These are phyloP conservation scores for Temnothorax nylanderi DNA, from an alignment of 1,140 invertebrate species.

Conservation along the genomic window DNA sequence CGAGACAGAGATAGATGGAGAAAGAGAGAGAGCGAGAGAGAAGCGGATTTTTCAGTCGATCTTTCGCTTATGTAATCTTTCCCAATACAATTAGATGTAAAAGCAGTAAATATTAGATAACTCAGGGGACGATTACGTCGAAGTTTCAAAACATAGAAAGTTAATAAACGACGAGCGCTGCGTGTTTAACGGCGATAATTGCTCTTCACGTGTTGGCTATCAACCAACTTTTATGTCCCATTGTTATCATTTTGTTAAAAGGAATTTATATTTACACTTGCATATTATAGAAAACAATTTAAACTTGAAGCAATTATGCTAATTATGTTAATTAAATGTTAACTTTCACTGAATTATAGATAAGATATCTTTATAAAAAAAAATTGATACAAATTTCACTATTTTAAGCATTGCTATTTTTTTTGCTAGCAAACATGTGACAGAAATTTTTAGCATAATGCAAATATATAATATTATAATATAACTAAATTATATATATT, in stretches of 20 bases:
- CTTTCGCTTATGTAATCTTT: constrained; percentile 71
- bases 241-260: neutral
- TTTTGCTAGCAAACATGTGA: neutral
- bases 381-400: neutral
- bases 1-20: neutral
- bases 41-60: constrained; percentile 51
- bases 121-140: neutral
- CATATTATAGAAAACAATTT: neutral
- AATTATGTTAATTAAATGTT: neutral
- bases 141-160: constrained; percentile 28
- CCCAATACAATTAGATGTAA: constrained; percentile 59
- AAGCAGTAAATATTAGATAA: constrained; percentile 44
- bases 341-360: neutral
- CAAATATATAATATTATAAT: neutral
- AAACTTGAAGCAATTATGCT: neutral
- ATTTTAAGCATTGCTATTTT: neutral
- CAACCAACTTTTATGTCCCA: neutral
- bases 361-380: neutral
- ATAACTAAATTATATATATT: neutral
- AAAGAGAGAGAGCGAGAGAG: neutral
- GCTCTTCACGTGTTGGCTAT: neutral
- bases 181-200: constrained; percentile 4
- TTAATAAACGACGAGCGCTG: constrained; percentile 25
- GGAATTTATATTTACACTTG: constrained; percentile 10
- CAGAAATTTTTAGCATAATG: neutral